Evolutionary conservation across 2,888 invertebrate genomes (phyloP).

Genomic region (Hyles lineata): DNA sequence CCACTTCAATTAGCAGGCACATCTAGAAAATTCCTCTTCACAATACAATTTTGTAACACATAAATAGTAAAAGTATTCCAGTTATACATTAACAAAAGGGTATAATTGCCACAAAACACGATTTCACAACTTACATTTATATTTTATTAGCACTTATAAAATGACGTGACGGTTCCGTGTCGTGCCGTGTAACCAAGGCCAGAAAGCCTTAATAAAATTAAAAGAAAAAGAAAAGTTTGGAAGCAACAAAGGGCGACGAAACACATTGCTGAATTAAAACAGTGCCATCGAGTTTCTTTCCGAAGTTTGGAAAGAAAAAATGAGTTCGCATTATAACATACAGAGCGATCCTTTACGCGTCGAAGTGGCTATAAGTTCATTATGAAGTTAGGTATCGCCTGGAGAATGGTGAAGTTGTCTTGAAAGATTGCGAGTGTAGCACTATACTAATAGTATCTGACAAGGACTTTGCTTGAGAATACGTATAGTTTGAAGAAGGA

Average conservation of each 20-base stretch:
- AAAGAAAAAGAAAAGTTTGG: conserved; percentile 70
- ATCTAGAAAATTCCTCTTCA: not conserved
- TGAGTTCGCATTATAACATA: conserved; percentile 14
- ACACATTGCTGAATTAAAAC: conserved; percentile 69
- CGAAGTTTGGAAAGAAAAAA: conserved; percentile 19
- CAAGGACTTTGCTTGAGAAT: not conserved
- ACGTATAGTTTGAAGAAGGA: too few relatives aligned
- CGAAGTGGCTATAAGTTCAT: not conserved
- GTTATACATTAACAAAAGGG: not conserved
- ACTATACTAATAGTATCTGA: not conserved
- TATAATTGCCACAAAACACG: conserved; percentile 3
- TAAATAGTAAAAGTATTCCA: not conserved
- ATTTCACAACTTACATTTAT: conserved; percentile 8
- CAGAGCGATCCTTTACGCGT: conserved; percentile 8
- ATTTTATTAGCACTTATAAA: not conserved
- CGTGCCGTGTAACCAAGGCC: conserved; percentile 42
- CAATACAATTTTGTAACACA: not conserved
- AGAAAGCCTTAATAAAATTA: conserved; percentile 77
- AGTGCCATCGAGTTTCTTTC: conserved; percentile 9
- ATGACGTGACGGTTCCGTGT: conserved; percentile 1
- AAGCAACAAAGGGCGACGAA: conserved; percentile 79
- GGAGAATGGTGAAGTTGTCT: not conserved
- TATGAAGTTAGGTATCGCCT: not conserved
- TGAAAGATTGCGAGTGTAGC: not conserved
- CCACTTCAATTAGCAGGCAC: too few relatives aligned